phyloP scores from a whole-genome alignment of 2,113 vertebrate genomes.

The Ailuropoda melanoleuca region DNA sequence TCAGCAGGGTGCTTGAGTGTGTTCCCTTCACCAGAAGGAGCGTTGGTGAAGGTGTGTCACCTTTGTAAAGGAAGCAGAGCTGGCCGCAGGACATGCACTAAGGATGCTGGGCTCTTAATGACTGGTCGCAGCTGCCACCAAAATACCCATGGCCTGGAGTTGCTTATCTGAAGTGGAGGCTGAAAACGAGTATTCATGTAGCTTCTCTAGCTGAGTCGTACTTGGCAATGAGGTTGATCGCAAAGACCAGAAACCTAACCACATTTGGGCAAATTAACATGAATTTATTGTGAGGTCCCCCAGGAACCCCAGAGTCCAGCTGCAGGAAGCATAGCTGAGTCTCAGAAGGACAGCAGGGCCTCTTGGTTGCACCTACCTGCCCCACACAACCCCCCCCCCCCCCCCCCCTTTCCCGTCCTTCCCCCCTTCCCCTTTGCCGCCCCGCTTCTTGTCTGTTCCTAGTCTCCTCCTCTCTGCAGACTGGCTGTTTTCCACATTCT shows the following conservation, averaged over 20 bases:
- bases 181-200: background rate
- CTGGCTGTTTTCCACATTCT: background rate
- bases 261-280: background rate
- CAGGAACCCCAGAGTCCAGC: background rate
- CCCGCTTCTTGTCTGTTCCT: background rate
- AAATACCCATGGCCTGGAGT: accelerated
- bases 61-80: background rate
- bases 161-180: background rate
- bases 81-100: accelerated
- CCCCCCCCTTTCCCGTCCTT: too few relatives aligned
- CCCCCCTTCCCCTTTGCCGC: too few relatives aligned
- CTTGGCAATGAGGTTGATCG: background rate
- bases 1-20: background rate
- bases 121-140: background rate
- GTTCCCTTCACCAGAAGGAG: background rate
- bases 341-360: background rate
- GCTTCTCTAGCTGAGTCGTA: background rate
- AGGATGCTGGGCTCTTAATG: background rate
- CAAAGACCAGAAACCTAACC: background rate
- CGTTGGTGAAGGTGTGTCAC: background rate
- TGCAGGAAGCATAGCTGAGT: background rate
- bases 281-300: background rate
- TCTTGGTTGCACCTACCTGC: background rate
- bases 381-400: background rate
- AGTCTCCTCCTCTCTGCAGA: background rate